Evolutionary conservation across 2,113 vertebrate species (phyloP).

Genomic region (Choloepus hoffmanni): DNA sequence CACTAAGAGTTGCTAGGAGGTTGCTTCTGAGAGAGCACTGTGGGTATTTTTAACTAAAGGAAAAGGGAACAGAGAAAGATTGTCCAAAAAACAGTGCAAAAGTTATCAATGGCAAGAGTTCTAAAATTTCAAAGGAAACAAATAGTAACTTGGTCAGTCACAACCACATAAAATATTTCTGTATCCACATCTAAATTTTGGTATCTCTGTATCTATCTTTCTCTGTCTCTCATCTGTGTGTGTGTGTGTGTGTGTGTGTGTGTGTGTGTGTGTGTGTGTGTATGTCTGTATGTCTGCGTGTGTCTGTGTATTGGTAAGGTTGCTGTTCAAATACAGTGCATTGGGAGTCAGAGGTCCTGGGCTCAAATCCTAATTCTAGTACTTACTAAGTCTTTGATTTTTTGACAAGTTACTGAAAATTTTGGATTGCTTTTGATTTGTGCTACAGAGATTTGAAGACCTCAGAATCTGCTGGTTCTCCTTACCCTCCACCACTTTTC

Average conservation of each 20-base stretch:
- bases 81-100: neutral
- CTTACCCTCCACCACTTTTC: neutral
- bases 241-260: too few species aligned
- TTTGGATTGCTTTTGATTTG: slow-evolving; percentile 36
- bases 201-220: too few species aligned
- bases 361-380: neutral
- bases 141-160: neutral
- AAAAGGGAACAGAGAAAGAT: neutral
- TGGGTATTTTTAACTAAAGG: neutral
- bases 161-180: neutral
- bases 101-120: neutral
- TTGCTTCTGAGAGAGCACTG: slow-evolving; percentile 28
- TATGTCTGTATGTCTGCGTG: neutral
- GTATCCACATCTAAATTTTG: neutral
- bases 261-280: too few species aligned
- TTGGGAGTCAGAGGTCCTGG: neutral
- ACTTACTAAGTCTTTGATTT: slow-evolving; percentile 29
- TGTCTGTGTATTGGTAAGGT: neutral
- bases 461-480: neutral
- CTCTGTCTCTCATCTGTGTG: too few species aligned
- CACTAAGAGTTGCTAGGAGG: neutral
- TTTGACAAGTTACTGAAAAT: slow-evolving; percentile 24
- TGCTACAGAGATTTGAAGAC: neutral
- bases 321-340: neutral
- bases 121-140: neutral